Conservation (phyloP, 1,140 invertebrate species). For the Drosophila subpulchrella region DNA sequence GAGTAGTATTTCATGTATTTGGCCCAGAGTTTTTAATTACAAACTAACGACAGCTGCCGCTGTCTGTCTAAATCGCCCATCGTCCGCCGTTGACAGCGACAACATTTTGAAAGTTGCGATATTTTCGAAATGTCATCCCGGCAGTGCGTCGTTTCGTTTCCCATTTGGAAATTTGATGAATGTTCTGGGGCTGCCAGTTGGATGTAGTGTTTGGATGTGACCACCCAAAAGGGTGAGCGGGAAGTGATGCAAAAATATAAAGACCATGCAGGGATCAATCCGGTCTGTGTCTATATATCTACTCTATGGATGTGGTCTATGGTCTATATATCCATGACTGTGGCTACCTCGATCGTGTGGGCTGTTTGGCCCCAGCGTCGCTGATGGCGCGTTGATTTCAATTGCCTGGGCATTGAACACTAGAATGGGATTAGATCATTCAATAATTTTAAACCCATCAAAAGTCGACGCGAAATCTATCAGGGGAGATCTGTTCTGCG, state of each 20-base stretch:
- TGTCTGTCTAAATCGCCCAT: slow-evolving; percentile 57
- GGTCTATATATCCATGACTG: slow-evolving; percentile 10
- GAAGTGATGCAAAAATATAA: slow-evolving; percentile 27
- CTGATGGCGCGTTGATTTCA: slow-evolving; percentile 78
- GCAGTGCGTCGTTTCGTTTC: slow-evolving; percentile 11
- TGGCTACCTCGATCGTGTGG: slow-evolving; percentile 72
- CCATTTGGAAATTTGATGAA: slow-evolving; percentile 79
- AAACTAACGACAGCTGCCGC: slow-evolving; percentile 83
- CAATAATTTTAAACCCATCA: slow-evolving; percentile 32
- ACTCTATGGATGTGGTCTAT: slow-evolving; percentile 9
- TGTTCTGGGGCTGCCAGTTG: slow-evolving; percentile 51
- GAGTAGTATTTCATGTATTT: slow-evolving; percentile 70
- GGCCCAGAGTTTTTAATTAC: slow-evolving; percentile 79
- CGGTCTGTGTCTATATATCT: slow-evolving; percentile 5
- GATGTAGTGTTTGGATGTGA: slow-evolving; percentile 7
- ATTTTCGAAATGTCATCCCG: slow-evolving; percentile 63
- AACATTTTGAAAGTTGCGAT: slow-evolving; percentile 68
- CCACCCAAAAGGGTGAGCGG: slow-evolving; percentile 52
- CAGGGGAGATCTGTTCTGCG: slow-evolving; percentile 4
- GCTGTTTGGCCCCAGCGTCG: slow-evolving; percentile 74
- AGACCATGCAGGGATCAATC: slow-evolving; percentile 42
- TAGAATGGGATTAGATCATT: slow-evolving; percentile 63
- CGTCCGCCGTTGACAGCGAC: slow-evolving; percentile 57
- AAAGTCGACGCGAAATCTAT: neutral
- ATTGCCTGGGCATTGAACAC: slow-evolving; percentile 79